A percentile compares a stretch with the other conserved stretches of the same genome.
These are phyloP conservation scores for Cranoglanis bouderius DNA, from an alignment of 2,113 vertebrate genomes.

Conservation along the genomic window DNA sequence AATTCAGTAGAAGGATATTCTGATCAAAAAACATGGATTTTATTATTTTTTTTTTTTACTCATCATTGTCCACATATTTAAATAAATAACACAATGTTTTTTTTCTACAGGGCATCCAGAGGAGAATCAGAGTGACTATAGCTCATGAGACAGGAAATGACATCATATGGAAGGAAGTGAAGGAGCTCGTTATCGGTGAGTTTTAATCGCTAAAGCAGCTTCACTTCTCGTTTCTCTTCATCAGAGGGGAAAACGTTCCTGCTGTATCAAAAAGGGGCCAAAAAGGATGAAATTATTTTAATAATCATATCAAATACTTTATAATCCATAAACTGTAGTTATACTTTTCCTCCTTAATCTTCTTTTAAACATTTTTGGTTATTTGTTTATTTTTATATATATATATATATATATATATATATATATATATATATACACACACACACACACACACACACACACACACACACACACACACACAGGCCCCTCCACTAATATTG, in stretches of 20 bases:
- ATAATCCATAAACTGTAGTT: neutral
- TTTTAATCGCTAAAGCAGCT: neutral
- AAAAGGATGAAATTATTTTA: neutral
- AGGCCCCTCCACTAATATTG: too few species aligned
- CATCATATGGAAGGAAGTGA: conserved; percentile 94
- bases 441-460: too few species aligned
- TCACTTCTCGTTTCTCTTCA: neutral
- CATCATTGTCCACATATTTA: neutral
- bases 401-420: too few species aligned
- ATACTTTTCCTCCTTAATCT: neutral
- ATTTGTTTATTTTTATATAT: too few species aligned
- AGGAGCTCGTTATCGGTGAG: conserved; percentile 97
- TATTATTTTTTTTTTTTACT: neutral
- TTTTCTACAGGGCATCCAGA: conserved; percentile 88
- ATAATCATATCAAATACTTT: neutral
- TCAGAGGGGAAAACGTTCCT: neutral
- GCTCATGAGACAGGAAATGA: conserved; percentile 92
- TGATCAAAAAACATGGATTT: neutral
- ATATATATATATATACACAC: too few species aligned
- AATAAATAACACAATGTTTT: neutral
- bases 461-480: too few species aligned
- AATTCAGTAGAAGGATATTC: too few species aligned
- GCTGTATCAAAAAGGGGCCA: neutral
- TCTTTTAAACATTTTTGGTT: neutral
- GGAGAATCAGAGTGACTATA: conserved; percentile 91